These are phyloP conservation scores for Drosophila nr. fundita DNA, from an alignment of 2,888 invertebrate genomes.

Conservation along the genomic window DNA sequence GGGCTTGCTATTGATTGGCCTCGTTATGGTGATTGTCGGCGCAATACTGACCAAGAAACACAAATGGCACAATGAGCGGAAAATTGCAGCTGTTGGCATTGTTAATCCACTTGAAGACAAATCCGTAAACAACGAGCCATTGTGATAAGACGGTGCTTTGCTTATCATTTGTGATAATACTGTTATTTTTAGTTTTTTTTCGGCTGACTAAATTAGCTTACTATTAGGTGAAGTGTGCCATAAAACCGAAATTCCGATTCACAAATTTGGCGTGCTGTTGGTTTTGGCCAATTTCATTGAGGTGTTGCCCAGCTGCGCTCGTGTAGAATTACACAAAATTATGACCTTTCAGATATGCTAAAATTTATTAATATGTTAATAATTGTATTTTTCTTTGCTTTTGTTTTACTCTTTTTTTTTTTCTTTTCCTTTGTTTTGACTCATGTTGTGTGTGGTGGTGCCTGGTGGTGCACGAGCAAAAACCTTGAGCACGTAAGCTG, in stretches of 20 bases:
- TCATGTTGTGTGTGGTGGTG: slow-evolving; percentile 29
- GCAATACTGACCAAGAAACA: slow-evolving; percentile 58
- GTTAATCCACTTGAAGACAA: background rate
- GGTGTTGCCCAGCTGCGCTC: slow-evolving; percentile 70
- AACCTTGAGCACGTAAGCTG: slow-evolving; percentile 77
- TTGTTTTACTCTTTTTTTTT: slow-evolving; percentile 49
- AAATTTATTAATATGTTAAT: slow-evolving; percentile 83
- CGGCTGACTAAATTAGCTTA: slow-evolving; percentile 4
- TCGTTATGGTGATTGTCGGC: slow-evolving; percentile 59
- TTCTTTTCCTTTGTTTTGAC: slow-evolving; percentile 35
- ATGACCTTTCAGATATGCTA: slow-evolving; percentile 78
- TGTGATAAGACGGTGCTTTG: slow-evolving; percentile 17
- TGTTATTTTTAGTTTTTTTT: background rate
- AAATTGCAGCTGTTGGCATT: background rate
- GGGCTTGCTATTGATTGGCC: slow-evolving; percentile 61
- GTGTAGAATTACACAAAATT: slow-evolving; percentile 77
- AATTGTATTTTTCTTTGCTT: slow-evolving; percentile 70
- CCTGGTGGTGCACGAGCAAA: slow-evolving; percentile 40
- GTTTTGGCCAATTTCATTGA: slow-evolving; percentile 65
- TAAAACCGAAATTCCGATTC: slow-evolving; percentile 30
- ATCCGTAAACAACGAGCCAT: background rate
- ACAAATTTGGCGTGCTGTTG: slow-evolving; percentile 43
- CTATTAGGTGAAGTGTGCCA: slow-evolving; percentile 35
- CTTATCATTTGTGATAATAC: slow-evolving; percentile 15
- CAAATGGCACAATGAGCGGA: slow-evolving; percentile 64